A percentile compares a stretch with the other conserved stretches of the same genome.
phyloP scores from a whole-genome alignment of 2,113 vertebrate species.

The Psilopogon haemacephalus region DNA sequence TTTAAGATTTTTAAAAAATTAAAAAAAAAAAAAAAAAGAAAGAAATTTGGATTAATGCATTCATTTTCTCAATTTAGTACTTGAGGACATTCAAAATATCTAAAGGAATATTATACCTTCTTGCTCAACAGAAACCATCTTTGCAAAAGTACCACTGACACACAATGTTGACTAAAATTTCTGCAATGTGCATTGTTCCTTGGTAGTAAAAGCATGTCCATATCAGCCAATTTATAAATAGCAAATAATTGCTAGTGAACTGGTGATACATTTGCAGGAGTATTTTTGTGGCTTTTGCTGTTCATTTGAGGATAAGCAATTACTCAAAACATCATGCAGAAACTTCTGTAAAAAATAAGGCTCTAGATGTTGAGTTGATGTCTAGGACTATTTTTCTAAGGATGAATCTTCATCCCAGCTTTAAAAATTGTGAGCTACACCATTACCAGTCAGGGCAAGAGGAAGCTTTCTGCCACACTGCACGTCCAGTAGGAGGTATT shows the following conservation, averaged over 20 bases:
- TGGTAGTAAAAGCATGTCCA: constrained; percentile 25
- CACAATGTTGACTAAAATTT: background rate
- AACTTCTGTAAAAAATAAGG: constrained; percentile 17
- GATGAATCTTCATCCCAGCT: background rate
- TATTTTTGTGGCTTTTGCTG: constrained; percentile 72
- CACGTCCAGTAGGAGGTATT: background rate
- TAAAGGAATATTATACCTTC: background rate
- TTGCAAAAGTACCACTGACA: background rate
- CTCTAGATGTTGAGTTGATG: background rate
- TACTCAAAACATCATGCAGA: constrained; percentile 41
- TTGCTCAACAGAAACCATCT: background rate
- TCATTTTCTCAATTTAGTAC: background rate
- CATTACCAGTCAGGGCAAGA: background rate
- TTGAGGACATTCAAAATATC: background rate
- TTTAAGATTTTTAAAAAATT: too few relatives aligned
- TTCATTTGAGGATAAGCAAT: constrained; percentile 57
- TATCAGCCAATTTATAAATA: constrained; percentile 72
- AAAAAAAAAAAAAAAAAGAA: too few relatives aligned
- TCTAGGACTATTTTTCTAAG: background rate
- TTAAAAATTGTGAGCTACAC: background rate
- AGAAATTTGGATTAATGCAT: background rate
- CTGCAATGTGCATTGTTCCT: constrained; percentile 21
- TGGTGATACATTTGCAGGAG: constrained; percentile 62
- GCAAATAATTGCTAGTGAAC: constrained; percentile 73
- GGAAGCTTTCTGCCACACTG: constrained; percentile 3